Percentiles rank a stretch among this genome's conserved stretches.
Conservation (phyloP, 1,140 invertebrate genomes). For the Tetramorium parvispinum region DNA sequence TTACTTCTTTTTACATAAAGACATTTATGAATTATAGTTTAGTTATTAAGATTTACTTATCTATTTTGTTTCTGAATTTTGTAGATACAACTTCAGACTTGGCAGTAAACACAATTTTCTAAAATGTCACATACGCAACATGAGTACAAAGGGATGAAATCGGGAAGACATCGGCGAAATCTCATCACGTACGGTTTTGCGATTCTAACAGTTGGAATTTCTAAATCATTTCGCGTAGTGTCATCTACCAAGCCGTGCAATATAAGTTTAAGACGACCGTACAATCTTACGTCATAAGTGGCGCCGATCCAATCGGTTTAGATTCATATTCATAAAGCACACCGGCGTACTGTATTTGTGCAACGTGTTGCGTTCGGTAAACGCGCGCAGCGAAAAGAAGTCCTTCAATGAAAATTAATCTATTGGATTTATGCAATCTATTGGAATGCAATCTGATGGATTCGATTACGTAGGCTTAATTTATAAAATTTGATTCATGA, state of each 20-base stretch:
- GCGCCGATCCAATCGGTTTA: constrained; percentile 54
- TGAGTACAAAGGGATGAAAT: constrained; percentile 61
- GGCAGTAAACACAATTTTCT: not conserved
- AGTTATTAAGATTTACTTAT: not conserved
- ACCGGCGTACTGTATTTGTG: not conserved
- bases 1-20: not conserved
- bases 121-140: not conserved
- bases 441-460: not conserved
- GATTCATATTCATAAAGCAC: constrained; percentile 52
- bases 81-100: not conserved
- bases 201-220: constrained; percentile 72
- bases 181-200: constrained; percentile 66
- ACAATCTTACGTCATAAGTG: constrained; percentile 65
- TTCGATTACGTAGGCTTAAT: not conserved
- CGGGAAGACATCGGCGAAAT: constrained; percentile 46
- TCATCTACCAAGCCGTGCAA: constrained; percentile 53
- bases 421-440: not conserved
- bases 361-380: not conserved
- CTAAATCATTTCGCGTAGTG: constrained; percentile 58
- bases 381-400: not conserved
- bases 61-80: not conserved
- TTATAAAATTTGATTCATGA: not conserved
- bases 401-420: not conserved
- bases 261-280: not conserved
- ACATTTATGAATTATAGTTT: not conserved